phyloP scores from a whole-genome alignment of 2,113 vertebrate genomes.

The Lampris incognitus region DNA sequence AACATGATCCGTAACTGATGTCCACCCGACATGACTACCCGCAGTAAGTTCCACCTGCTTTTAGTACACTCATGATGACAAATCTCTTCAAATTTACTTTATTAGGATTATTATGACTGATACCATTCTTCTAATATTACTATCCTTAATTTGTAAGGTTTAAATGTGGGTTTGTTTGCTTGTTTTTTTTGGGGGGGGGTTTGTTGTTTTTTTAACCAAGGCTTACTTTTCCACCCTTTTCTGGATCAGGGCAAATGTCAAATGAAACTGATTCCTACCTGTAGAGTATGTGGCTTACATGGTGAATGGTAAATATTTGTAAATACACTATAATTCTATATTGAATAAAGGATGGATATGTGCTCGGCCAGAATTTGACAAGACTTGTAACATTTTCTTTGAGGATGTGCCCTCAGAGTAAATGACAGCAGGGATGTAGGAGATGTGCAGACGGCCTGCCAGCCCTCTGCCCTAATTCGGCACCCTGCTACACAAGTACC shows the following conservation, averaged over 20 bases:
- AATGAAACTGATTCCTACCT: constrained; percentile 12
- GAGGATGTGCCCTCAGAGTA: background rate
- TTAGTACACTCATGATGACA: background rate
- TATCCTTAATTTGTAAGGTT: constrained; percentile 23
- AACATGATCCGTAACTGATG: constrained; percentile 11
- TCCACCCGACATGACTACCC: constrained; percentile 5
- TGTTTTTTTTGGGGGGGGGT: no score
- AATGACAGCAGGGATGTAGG: background rate
- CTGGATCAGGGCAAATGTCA: background rate
- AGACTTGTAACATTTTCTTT: constrained; percentile 7
- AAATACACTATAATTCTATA: constrained; percentile 33
- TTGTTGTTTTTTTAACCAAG: constrained; percentile 1
- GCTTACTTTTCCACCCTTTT: constrained; percentile 2
- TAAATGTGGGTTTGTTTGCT: constrained; percentile 3
- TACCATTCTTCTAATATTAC: background rate
- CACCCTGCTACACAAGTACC: no score
- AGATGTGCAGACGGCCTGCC: no score
- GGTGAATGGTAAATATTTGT: constrained; percentile 27
- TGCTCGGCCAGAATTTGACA: background rate
- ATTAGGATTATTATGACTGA: constrained; percentile 34
- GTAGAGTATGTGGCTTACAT: background rate
- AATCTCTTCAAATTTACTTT: constrained; percentile 29
- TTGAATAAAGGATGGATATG: background rate
- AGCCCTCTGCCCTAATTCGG: no score
- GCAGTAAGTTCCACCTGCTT: constrained; percentile 27